Conservation (phyloP, 2,113 vertebrate genomes). For the Eretmochelys imbricata region DNA sequence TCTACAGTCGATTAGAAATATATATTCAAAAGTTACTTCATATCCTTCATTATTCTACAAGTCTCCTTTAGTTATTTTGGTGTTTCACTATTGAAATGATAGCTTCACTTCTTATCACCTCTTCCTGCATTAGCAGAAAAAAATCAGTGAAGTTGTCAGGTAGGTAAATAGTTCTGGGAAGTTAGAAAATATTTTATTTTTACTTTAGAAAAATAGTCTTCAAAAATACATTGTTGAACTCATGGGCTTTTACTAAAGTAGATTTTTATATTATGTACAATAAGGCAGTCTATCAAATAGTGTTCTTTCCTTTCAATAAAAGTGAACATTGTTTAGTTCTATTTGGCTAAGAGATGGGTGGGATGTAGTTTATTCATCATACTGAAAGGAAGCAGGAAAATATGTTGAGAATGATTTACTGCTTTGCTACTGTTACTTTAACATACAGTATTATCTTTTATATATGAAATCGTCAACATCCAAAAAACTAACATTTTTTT, state of each 20-base stretch:
- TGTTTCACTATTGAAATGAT: constrained; percentile 33
- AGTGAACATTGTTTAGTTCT: constrained; percentile 31
- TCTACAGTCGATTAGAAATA: constrained; percentile 60
- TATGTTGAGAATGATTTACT: constrained; percentile 22
- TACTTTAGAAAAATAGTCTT: constrained; percentile 81
- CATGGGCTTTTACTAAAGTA: constrained; percentile 74
- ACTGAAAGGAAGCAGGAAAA: constrained; percentile 52
- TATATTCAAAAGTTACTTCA: constrained; percentile 42
- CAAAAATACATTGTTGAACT: constrained; percentile 76
- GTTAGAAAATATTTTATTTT: constrained; percentile 78
- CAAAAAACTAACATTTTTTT: constrained; percentile 19
- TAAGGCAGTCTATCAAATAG: constrained; percentile 77
- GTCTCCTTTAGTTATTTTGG: constrained; percentile 13
- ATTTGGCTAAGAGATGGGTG: constrained; percentile 16
- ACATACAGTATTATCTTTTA: constrained; percentile 8
- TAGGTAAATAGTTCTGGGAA: constrained; percentile 76
- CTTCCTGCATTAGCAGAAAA: constrained; percentile 42
- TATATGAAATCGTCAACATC: constrained; percentile 20
- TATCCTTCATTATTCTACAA: constrained; percentile 50
- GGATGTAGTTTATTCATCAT: constrained; percentile 27
- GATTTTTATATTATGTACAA: constrained; percentile 78
- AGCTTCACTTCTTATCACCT: not conserved
- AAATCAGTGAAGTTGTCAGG: constrained; percentile 44
- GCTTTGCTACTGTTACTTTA: constrained; percentile 11
- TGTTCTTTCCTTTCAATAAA: constrained; percentile 45